Evolutionary conservation across 2,797 vertebrate genomes (phyloP).

Genomic region (Crocodylus rhombifer): DNA sequence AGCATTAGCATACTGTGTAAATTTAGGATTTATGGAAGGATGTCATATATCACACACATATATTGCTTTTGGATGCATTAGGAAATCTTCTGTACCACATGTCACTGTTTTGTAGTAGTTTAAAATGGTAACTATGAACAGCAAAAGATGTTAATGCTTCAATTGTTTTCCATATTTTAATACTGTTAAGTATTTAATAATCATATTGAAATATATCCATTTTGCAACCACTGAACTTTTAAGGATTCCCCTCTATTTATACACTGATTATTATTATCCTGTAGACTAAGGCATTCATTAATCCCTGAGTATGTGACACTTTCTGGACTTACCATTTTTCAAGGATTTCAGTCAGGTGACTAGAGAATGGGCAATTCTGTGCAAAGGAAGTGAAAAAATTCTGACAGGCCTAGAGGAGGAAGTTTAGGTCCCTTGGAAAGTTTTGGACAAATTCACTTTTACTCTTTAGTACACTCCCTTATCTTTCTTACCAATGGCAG

Average conservation of each 20-base stretch:
- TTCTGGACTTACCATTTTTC: slow-evolving; percentile 36
- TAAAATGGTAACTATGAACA: slow-evolving; percentile 63
- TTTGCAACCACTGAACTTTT: slow-evolving; percentile 41
- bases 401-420: not conserved
- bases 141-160: slow-evolving; percentile 40
- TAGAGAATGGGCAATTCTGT: not conserved
- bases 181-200: slow-evolving; percentile 56
- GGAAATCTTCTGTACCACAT: slow-evolving; percentile 68
- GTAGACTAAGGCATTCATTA: not conserved
- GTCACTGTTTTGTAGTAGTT: slow-evolving; percentile 69
- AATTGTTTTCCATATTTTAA: slow-evolving; percentile 26
- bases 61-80: slow-evolving; percentile 67
- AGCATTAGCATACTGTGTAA: slow-evolving; percentile 73
- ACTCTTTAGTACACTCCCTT: rapidly evolving
- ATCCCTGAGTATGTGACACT: slow-evolving; percentile 25
- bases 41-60: slow-evolving; percentile 63
- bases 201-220: slow-evolving; percentile 52
- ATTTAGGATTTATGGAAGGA: slow-evolving; percentile 75
- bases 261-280: slow-evolving; percentile 21
- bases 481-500: not conserved
- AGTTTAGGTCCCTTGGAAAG: not conserved
- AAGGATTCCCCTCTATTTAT: slow-evolving; percentile 14
- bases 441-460: rapidly evolving
- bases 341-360: slow-evolving; percentile 34
- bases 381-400: not conserved